A percentile compares a stretch with the other conserved stretches of the same genome.
phyloP scores from a whole-genome alignment of 30 jellyfish, hydroid and myxozoan species.

The Pelagia noctiluca region DNA sequence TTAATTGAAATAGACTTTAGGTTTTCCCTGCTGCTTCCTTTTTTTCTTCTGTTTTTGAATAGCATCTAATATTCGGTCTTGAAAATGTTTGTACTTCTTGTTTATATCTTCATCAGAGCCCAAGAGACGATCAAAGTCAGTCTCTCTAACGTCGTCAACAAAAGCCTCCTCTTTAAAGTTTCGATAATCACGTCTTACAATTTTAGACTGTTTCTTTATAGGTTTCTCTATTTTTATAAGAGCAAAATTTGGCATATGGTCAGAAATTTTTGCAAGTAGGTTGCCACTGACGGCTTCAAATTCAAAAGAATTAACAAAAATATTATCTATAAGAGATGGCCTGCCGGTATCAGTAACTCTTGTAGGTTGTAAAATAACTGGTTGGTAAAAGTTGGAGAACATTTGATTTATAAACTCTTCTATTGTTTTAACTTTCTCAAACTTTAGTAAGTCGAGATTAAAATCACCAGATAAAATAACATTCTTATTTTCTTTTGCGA shows the following conservation, averaged over 20 bases:
- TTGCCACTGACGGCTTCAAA: slow-evolving; percentile 21
- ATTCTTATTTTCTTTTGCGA: slow-evolving; percentile 1
- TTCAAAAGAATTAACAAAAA: background rate
- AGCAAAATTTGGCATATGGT: background rate
- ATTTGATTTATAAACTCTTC: background rate
- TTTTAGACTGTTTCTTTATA: background rate
- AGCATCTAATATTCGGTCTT: background rate
- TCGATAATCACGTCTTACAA: background rate
- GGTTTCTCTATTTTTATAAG: background rate
- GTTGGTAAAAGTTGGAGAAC: too few relatives aligned
- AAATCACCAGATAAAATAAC: slow-evolving; percentile 10
- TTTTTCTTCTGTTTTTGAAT: background rate
- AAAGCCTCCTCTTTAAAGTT: background rate
- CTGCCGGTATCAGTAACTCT: too few relatives aligned
- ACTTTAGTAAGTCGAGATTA: too few relatives aligned
- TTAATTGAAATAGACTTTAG: background rate
- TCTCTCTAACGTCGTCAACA: background rate
- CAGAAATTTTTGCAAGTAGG: slow-evolving; percentile 3
- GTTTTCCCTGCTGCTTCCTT: background rate
- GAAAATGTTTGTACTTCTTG: background rate
- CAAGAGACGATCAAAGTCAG: background rate
- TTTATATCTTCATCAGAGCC: background rate
- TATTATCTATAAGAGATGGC: slow-evolving; percentile 9
- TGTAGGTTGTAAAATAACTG: too few relatives aligned
- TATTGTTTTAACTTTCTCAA: background rate